Conservation (phyloP, 2,113 vertebrate species). For the Tetraodon nigroviridis region DNA sequence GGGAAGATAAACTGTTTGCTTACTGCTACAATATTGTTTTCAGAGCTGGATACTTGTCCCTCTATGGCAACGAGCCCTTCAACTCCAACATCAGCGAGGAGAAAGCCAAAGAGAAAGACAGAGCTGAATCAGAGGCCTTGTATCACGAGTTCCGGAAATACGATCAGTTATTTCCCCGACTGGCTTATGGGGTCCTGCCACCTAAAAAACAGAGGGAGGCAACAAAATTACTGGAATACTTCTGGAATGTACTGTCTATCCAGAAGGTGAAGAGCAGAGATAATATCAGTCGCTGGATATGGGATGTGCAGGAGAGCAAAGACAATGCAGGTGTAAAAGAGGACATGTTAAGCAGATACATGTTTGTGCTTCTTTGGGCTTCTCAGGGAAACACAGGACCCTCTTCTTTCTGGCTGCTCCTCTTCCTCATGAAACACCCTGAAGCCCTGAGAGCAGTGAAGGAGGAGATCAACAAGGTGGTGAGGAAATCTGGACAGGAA, state of each 20-base stretch:
- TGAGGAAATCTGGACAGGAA: conserved; percentile 68
- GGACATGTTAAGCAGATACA: conserved; percentile 77
- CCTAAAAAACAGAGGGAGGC: conserved; percentile 73
- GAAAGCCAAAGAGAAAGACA: conserved; percentile 68
- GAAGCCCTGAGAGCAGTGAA: conserved; percentile 83
- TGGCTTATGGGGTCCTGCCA: conserved; percentile 75
- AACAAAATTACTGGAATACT: conserved; percentile 69
- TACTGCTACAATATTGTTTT: conserved; percentile 86
- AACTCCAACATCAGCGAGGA: conserved; percentile 30
- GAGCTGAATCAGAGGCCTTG: conserved; percentile 67
- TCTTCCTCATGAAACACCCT: conserved; percentile 83
- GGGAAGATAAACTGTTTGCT: conserved; percentile 77
- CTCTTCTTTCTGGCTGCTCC: conserved; percentile 85
- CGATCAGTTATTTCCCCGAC: conserved; percentile 80
- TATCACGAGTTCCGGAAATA: conserved; percentile 77
- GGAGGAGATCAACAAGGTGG: conserved; percentile 73
- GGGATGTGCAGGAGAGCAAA: conserved; percentile 64
- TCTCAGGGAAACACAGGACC: conserved; percentile 90
- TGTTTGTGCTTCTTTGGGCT: conserved; percentile 90
- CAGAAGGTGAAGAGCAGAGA: conserved; percentile 68
- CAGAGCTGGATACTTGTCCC: conserved; percentile 81
- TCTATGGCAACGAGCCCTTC: conserved; percentile 76
- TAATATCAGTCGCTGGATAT: conserved; percentile 82
- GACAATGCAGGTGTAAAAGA: conserved; percentile 57
- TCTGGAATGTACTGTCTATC: conserved; percentile 77